Conservation (phyloP, 2,113 vertebrate species). For the Heptranchias perlo region DNA sequence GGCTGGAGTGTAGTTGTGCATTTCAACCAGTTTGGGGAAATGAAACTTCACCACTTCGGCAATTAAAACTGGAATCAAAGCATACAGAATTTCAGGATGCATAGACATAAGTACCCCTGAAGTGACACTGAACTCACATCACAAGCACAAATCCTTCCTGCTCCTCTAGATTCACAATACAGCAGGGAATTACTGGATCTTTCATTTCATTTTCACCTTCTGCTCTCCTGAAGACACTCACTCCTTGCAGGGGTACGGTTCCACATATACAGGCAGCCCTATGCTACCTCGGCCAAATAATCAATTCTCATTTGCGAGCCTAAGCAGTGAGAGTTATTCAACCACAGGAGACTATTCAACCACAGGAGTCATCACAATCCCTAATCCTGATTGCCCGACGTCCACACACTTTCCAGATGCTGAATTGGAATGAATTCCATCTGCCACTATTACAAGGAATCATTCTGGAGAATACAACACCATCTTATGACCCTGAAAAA, state of each 20-base stretch:
- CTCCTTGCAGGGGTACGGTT: background rate
- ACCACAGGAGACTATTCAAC: background rate
- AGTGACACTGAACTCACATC: background rate
- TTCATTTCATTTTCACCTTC: background rate
- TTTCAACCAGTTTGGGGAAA: slow-evolving; percentile 66
- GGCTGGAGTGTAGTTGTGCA: slow-evolving; percentile 65
- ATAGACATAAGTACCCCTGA: background rate
- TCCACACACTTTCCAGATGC: background rate
- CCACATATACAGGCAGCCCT: background rate
- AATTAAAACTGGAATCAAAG: slow-evolving; percentile 52
- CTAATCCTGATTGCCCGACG: background rate
- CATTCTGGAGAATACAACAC: background rate
- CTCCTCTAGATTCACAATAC: background rate
- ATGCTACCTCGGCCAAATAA: no score
- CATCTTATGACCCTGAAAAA: background rate
- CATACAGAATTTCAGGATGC: background rate
- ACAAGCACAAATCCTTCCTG: background rate
- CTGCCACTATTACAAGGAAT: background rate
- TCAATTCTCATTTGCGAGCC: background rate
- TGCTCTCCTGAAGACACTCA: background rate
- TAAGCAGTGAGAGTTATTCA: background rate
- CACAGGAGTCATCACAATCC: background rate
- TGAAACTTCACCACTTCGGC: slow-evolving; percentile 64
- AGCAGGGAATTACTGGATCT: background rate
- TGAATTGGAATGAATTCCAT: background rate